Percentiles rank a stretch among this genome's conserved stretches.
Evolutionary conservation across 1,140 invertebrate genomes (phyloP).

Genomic region (Lamellibrachia luymesi): DNA sequence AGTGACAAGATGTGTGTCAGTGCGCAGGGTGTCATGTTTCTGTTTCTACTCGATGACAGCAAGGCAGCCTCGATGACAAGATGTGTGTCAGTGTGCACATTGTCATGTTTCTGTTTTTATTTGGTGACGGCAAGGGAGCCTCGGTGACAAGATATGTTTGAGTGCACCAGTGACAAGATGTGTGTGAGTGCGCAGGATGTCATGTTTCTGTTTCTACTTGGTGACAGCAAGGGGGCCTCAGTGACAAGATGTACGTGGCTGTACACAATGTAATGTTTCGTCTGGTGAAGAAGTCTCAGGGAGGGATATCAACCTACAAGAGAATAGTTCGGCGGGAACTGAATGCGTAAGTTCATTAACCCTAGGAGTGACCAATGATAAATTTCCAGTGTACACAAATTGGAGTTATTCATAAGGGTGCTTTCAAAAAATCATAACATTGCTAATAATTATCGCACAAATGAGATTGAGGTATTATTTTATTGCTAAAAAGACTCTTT

Average conservation of each 20-base stretch:
- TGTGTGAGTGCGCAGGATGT: neutral
- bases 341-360: neutral
- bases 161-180: neutral
- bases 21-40: slow-evolving; percentile 31
- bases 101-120: neutral
- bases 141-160: neutral
- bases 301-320: neutral
- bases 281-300: neutral
- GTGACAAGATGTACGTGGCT: neutral
- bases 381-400: too few species aligned
- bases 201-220: neutral
- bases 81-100: neutral
- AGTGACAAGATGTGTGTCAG: slow-evolving; percentile 50
- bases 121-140: slow-evolving; percentile 13
- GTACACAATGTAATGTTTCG: slow-evolving; percentile 6
- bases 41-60: slow-evolving; percentile 26
- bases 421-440: too few species aligned
- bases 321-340: neutral
- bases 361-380: too few species aligned
- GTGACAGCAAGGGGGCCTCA: neutral
- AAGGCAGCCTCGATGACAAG: neutral
- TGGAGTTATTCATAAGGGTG: too few species aligned
- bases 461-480: too few species aligned
- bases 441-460: too few species aligned
- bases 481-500: too few species aligned